Conservation (phyloP, 2,888 invertebrate genomes). For the Thera britannica region DNA sequence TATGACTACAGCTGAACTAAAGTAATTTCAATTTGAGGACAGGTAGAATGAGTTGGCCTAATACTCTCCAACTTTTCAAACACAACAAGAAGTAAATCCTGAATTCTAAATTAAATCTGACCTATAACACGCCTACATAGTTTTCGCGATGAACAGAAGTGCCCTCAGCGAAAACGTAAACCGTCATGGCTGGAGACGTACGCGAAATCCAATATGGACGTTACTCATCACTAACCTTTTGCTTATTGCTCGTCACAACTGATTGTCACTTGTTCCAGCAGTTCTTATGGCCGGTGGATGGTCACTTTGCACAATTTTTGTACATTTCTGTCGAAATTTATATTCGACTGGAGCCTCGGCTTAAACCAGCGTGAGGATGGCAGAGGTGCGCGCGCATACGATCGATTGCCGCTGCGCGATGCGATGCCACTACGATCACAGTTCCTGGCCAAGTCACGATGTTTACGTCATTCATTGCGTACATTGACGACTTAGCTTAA, state of each 20-base stretch:
- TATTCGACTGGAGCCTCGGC: constrained; percentile 68
- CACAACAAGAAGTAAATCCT: constrained; percentile 4
- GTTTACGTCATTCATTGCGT: constrained; percentile 82
- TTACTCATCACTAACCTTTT: constrained; percentile 57
- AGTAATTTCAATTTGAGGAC: no score
- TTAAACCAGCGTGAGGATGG: constrained; percentile 70
- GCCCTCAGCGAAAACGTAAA: constrained; percentile 38
- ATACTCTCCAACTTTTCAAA: neutral
- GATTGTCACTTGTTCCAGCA: constrained; percentile 47
- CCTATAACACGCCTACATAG: constrained; percentile 38
- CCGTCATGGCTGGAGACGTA: constrained; percentile 43
- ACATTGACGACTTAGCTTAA: constrained; percentile 71
- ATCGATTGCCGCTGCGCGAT: constrained; percentile 80
- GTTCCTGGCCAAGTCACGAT: constrained; percentile 68
- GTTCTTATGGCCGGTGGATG: constrained; percentile 49
- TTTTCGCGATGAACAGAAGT: constrained; percentile 32
- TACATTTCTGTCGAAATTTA: constrained; percentile 79
- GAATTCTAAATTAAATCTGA: constrained; percentile 24
- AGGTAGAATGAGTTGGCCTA: neutral
- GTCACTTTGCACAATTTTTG: constrained; percentile 76
- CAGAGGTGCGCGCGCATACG: constrained; percentile 78
- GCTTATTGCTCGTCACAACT: constrained; percentile 44
- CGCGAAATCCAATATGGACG: constrained; percentile 11
- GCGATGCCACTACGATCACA: constrained; percentile 61
- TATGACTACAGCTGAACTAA: neutral